A percentile compares a stretch with the other conserved stretches of the same genome.
These are phyloP conservation scores for Drymodes brunneopygia DNA, from an alignment of 2,113 vertebrate species.

Conservation along the genomic window DNA sequence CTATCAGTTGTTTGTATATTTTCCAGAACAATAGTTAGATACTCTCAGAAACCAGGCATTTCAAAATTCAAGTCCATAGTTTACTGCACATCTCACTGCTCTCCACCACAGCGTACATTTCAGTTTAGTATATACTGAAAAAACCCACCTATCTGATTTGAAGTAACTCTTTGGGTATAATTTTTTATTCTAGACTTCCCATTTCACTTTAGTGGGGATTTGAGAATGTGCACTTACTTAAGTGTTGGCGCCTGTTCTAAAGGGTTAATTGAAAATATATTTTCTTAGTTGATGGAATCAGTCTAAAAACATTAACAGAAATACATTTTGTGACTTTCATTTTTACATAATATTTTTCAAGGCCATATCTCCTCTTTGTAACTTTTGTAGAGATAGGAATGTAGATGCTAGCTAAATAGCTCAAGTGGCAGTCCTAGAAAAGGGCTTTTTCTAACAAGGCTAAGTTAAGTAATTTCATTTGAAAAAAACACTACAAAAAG, in stretches of 20 bases:
- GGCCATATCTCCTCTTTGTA: neutral
- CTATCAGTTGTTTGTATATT: neutral
- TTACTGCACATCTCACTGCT: neutral
- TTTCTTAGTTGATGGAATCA: neutral
- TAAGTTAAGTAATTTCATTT: neutral
- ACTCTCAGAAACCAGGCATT: neutral
- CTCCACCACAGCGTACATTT: neutral
- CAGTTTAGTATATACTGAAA: neutral
- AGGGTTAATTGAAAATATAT: neutral
- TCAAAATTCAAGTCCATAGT: neutral
- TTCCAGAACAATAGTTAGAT: neutral
- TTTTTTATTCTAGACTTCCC: neutral
- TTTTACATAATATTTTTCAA: neutral
- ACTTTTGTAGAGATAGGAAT: neutral
- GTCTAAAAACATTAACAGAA: neutral
- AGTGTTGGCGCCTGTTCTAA: neutral
- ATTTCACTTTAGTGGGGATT: neutral
- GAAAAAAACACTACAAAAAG: neutral
- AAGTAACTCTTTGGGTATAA: neutral
- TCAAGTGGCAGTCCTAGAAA: neutral
- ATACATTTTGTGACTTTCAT: neutral
- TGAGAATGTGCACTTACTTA: neutral
- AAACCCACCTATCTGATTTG: neutral
- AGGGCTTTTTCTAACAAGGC: neutral
- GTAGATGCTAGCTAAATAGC: neutral